A percentile compares a stretch with the other conserved stretches of the same genome.
Conservation (phyloP, 2,888 invertebrate genomes). For the Eristalinus aeneus region DNA sequence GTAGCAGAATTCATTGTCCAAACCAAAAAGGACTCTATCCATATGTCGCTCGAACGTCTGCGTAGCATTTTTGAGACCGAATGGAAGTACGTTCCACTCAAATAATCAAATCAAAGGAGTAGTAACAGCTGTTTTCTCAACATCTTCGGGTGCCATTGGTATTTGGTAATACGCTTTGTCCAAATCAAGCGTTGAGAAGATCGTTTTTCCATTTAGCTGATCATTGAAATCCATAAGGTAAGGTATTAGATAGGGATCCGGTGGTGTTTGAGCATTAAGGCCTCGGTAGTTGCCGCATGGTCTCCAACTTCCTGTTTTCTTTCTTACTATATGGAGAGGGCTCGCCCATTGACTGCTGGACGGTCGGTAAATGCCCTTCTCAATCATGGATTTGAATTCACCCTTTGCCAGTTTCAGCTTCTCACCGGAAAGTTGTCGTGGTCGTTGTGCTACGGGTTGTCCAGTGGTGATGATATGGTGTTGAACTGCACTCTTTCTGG, state of each 20-base stretch:
- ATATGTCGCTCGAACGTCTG: constrained; percentile 15
- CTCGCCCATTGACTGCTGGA: too few relatives aligned
- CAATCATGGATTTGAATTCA: too few relatives aligned
- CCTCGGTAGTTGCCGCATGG: neutral
- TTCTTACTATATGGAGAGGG: neutral
- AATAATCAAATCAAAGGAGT: neutral
- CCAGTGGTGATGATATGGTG: too few relatives aligned
- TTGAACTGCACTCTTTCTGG: too few relatives aligned
- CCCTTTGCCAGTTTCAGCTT: too few relatives aligned
- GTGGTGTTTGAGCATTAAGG: neutral
- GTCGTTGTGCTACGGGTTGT: too few relatives aligned
- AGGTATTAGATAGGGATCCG: neutral
- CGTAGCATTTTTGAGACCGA: neutral
- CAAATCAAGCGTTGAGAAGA: too few relatives aligned
- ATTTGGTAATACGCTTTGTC: too few relatives aligned
- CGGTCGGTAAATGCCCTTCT: too few relatives aligned
- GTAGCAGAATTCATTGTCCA: neutral
- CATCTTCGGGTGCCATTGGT: neutral
- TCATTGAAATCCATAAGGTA: too few relatives aligned
- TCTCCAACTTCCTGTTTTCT: neutral
- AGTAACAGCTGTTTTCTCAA: neutral
- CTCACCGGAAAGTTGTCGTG: too few relatives aligned
- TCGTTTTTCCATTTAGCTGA: too few relatives aligned
- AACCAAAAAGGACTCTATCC: constrained; percentile 2
- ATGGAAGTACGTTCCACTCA: neutral